These are phyloP conservation scores for Rallus limicola DNA, from an alignment of 2,113 vertebrate genomes.

Conservation along the genomic window DNA sequence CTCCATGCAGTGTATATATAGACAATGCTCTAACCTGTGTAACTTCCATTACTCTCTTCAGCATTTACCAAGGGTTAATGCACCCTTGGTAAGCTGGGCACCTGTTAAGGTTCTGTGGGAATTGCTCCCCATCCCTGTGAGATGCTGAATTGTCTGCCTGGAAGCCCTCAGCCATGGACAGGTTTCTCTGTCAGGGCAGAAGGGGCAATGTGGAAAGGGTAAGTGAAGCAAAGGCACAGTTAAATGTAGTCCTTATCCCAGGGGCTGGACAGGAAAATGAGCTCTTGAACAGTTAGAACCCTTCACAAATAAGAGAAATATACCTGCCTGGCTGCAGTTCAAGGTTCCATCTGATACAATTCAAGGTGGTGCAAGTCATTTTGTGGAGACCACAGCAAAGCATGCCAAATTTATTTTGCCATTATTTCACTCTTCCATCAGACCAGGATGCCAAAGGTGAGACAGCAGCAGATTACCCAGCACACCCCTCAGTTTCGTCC, in stretches of 20 bases:
- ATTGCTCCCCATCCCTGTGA: background rate
- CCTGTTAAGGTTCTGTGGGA: background rate
- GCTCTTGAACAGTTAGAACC: conserved; percentile 32
- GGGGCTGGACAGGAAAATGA: background rate
- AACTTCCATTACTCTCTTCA: background rate
- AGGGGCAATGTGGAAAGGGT: background rate
- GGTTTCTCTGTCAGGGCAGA: background rate
- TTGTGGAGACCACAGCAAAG: conserved; percentile 1
- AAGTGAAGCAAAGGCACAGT: background rate
- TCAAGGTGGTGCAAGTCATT: background rate
- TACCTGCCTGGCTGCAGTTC: conserved; percentile 35
- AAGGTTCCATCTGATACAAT: background rate
- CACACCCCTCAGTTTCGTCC: conserved; percentile 7
- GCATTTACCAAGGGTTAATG: background rate
- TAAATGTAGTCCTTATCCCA: background rate
- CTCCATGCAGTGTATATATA: background rate
- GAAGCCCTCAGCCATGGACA: background rate
- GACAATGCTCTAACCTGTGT: background rate
- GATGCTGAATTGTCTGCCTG: background rate
- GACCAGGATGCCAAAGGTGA: conserved; percentile 47
- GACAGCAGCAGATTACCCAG: conserved; percentile 32
- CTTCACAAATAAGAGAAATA: conserved; percentile 6
- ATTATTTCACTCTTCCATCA: background rate
- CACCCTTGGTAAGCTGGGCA: background rate
- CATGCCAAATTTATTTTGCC: conserved; percentile 35